phyloP scores from a whole-genome alignment of 2,113 vertebrate species.

The Lophius piscatorius region DNA sequence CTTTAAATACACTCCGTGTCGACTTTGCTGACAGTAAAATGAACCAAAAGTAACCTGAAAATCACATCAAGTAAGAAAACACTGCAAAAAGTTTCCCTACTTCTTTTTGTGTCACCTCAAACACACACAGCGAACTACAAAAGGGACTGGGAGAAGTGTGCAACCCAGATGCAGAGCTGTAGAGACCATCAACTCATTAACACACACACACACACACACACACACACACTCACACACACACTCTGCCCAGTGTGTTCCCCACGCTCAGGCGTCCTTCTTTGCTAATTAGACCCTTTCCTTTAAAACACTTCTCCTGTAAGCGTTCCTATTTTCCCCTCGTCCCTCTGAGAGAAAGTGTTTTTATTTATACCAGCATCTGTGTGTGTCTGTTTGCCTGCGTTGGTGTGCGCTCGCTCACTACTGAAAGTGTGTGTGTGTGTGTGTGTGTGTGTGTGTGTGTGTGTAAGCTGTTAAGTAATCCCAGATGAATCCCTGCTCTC shows the following conservation, averaged over 20 bases:
- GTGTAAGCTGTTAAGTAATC: constrained; percentile 79
- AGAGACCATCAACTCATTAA: too few relatives aligned
- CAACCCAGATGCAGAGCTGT: constrained; percentile 53
- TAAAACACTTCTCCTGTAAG: constrained; percentile 78
- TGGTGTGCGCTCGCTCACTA: constrained; percentile 19
- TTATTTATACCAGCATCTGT: constrained; percentile 74
- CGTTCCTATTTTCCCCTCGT: constrained; percentile 71
- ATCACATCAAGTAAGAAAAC: constrained; percentile 24
- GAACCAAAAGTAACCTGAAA: constrained; percentile 9
- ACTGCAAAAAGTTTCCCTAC: too few relatives aligned
- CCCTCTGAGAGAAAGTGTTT: constrained; percentile 76
- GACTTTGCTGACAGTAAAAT: too few relatives aligned
- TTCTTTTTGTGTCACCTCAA: not conserved
- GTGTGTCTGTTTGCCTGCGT: constrained; percentile 35
- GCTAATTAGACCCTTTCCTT: constrained; percentile 79
- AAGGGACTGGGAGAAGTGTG: constrained; percentile 27
- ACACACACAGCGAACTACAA: constrained; percentile 38
- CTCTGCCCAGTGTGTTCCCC: constrained; percentile 54
- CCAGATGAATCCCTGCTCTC: constrained; percentile 75
- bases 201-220: constrained; percentile 41
- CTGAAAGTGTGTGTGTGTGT: constrained; percentile 33
- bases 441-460: constrained; percentile 35
- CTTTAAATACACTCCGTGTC: not conserved
- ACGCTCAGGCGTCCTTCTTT: constrained; percentile 74
- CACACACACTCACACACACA: constrained; percentile 29